Percentiles rank a stretch among this genome's conserved stretches.
Evolutionary conservation across 2,888 invertebrate genomes (phyloP).

Genomic region (Ophioninae sp.): DNA sequence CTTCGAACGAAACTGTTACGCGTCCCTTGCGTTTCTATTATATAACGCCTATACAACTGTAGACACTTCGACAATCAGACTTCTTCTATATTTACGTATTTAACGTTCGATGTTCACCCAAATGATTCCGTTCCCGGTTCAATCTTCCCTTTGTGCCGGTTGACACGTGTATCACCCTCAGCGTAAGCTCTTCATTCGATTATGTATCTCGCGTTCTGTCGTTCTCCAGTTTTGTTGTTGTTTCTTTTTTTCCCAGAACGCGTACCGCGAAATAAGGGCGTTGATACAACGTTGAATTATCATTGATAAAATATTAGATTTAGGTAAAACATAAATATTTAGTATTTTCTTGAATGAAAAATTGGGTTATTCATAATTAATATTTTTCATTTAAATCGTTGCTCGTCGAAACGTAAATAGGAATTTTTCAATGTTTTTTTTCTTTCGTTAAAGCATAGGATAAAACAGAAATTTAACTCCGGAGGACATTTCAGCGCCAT

Average conservation of each 20-base stretch:
- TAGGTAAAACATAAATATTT: background rate
- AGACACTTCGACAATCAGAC: constrained; percentile 28
- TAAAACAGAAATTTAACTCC: background rate
- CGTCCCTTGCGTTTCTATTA: constrained; percentile 10
- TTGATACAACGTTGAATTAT: background rate
- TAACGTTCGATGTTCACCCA: constrained; percentile 35
- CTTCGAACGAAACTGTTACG: constrained; percentile 19
- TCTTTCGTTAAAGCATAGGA: no score
- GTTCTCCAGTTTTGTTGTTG: constrained; percentile 38
- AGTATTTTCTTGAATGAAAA: background rate
- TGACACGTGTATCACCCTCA: constrained; percentile 9
- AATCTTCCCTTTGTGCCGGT: background rate
- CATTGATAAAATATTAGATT: constrained; percentile 12
- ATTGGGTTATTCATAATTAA: no score
- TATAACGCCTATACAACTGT: constrained; percentile 19
- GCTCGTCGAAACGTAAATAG: no score
- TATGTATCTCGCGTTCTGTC: constrained; percentile 15
- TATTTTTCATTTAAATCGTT: no score
- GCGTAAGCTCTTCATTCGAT: constrained; percentile 33
- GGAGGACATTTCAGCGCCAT: constrained; percentile 1
- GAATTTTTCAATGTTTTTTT: background rate
- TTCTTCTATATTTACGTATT: constrained; percentile 34
- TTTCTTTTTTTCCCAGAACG: constrained; percentile 22
- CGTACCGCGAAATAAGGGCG: background rate
- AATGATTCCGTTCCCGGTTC: constrained; percentile 26